Conservation (phyloP, 2,888 invertebrate species). For the Neocrepidodera transversa region DNA sequence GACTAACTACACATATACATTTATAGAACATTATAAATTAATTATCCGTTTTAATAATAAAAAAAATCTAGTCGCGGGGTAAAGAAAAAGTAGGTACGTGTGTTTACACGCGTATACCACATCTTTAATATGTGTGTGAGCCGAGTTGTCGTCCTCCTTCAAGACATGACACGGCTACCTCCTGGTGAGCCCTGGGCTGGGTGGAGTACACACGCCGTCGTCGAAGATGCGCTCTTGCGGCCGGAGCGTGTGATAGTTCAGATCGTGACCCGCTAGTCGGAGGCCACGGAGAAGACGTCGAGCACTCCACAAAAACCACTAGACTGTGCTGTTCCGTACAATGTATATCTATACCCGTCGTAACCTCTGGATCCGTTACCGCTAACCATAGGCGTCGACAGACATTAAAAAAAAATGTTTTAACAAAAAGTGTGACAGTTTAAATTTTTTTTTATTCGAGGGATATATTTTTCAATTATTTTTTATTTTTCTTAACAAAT, state of each 20-base stretch:
- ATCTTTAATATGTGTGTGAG: slow-evolving; percentile 10
- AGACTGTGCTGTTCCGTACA: slow-evolving; percentile 42
- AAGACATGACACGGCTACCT: slow-evolving; percentile 35
- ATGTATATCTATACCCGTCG: slow-evolving; percentile 22
- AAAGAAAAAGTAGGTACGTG: not conserved
- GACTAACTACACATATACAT: too few species aligned
- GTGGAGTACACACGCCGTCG: slow-evolving; percentile 37
- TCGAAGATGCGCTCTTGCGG: slow-evolving; percentile 50
- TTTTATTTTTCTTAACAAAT: too few species aligned
- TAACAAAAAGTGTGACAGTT: too few species aligned
- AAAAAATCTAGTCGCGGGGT: not conserved
- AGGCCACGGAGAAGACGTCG: slow-evolving; percentile 35
- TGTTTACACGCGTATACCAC: slow-evolving; percentile 2
- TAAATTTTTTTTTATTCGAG: too few species aligned
- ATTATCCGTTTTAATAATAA: too few species aligned
- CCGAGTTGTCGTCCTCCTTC: slow-evolving; percentile 9
- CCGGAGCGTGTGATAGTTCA: slow-evolving; percentile 68
- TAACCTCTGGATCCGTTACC: slow-evolving; percentile 34
- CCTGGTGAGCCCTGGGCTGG: slow-evolving; percentile 38
- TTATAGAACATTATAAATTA: too few species aligned
- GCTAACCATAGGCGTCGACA: slow-evolving; percentile 19
- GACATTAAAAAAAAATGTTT: not conserved
- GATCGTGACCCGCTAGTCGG: slow-evolving; percentile 61
- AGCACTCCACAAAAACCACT: slow-evolving; percentile 52
- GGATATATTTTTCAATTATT: too few species aligned